phyloP scores from a whole-genome alignment of 2,797 vertebrate species.

The Sebastes variabilis region DNA sequence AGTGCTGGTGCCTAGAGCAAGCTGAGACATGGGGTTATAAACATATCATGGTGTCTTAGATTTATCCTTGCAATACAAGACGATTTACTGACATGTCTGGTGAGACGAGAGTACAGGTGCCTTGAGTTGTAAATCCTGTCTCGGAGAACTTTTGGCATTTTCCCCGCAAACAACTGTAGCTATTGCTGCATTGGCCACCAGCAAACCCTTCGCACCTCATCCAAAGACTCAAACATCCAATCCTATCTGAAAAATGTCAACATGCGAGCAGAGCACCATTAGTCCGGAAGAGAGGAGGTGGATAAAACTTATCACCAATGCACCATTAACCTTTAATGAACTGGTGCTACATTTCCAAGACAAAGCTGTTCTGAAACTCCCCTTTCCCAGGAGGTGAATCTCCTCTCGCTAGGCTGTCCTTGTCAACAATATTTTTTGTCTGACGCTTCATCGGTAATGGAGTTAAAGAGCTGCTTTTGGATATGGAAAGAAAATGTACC shows the following conservation, averaged over 20 bases:
- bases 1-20: conserved; percentile 32
- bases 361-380: conserved; percentile 57
- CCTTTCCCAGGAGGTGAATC: conserved; percentile 31
- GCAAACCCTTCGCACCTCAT: neutral
- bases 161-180: neutral
- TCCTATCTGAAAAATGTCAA: conserved; percentile 46
- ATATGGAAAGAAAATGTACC: neutral
- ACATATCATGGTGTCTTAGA: conserved; percentile 57
- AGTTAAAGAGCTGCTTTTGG: conserved; percentile 7
- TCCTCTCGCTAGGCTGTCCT: conserved; percentile 3
- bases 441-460: conserved; percentile 6
- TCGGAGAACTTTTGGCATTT: conserved; percentile 16
- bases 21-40: conserved; percentile 41
- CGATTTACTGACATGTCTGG: conserved; percentile 51
- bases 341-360: conserved; percentile 59
- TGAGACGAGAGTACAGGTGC: conserved; percentile 42
- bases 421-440: conserved; percentile 38
- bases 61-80: conserved; percentile 53
- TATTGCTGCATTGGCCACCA: neutral
- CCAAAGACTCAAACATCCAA: conserved; percentile 41
- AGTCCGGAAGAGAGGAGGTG: conserved; percentile 46
- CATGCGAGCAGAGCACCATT: conserved; percentile 36
- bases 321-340: conserved; percentile 72
- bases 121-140: conserved; percentile 48
- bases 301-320: conserved; percentile 65